phyloP scores from a whole-genome alignment of 2,797 vertebrate genomes.

The Sebastes reedi region DNA sequence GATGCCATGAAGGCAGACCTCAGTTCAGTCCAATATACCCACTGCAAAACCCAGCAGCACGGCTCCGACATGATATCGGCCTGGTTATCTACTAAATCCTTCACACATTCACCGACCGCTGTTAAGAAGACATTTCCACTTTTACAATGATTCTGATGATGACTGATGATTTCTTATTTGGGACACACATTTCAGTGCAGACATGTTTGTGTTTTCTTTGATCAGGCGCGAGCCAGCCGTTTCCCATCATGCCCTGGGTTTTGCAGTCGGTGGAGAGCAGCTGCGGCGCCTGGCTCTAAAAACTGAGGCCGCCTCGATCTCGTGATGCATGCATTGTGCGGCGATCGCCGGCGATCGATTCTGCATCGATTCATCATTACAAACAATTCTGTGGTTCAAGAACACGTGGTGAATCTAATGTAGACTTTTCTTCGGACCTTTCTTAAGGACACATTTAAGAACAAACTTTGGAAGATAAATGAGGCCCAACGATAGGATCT shows the following conservation, averaged over 20 bases:
- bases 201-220: not conserved
- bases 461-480: too few relatives aligned
- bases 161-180: not conserved
- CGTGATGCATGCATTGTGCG: rapidly evolving
- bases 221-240: too few relatives aligned
- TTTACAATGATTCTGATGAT: too few relatives aligned
- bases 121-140: too few relatives aligned
- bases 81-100: not conserved
- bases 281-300: too few relatives aligned
- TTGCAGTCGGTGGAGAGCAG: too few relatives aligned
- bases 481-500: too few relatives aligned
- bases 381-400: not conserved
- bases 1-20: not conserved
- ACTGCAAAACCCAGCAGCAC: not conserved
- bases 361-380: too few relatives aligned
- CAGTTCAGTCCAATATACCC: not conserved
- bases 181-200: not conserved
- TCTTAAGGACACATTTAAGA: not conserved
- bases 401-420: not conserved
- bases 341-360: too few relatives aligned
- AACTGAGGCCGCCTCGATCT: too few relatives aligned
- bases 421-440: not conserved
- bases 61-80: not conserved
- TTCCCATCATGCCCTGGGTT: too few relatives aligned
- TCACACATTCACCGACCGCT: not conserved